A percentile compares a stretch with the other conserved stretches of the same genome.
phyloP scores from a whole-genome alignment of 2,113 vertebrate species.

The Vulpes lagopus region DNA sequence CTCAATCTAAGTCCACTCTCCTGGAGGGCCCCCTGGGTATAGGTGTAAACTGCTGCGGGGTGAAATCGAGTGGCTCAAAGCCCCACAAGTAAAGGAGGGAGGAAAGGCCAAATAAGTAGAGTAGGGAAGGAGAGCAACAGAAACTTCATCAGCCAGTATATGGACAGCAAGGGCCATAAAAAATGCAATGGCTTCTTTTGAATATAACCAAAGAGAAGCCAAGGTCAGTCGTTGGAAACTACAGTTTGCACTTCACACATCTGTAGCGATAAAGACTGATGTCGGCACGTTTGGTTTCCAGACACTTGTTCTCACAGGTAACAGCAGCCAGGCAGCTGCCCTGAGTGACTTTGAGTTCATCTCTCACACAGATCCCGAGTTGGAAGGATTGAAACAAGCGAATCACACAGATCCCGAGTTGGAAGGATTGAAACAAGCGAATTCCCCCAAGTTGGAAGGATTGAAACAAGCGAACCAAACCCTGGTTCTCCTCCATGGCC shows the following conservation, averaged over 20 bases:
- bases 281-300: neutral
- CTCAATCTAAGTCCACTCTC: neutral
- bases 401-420: neutral
- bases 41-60: neutral
- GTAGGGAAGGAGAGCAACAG: neutral
- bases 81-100: neutral
- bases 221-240: neutral
- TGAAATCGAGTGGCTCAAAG: neutral
- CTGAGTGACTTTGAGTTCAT: neutral
- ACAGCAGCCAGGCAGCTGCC: neutral
- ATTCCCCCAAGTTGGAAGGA: neutral
- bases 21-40: neutral
- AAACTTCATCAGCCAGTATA: neutral
- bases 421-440: neutral
- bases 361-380: neutral
- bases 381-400: neutral
- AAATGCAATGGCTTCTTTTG: neutral
- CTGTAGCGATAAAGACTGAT: neutral
- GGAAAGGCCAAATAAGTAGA: neutral
- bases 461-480: neutral
- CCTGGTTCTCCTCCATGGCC: neutral
- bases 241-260: neutral
- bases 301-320: slow-evolving; percentile 36
- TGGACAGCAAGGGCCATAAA: neutral
- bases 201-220: neutral